phyloP scores from a whole-genome alignment of 2,113 vertebrate genomes.

The Ceyx margarethae region DNA sequence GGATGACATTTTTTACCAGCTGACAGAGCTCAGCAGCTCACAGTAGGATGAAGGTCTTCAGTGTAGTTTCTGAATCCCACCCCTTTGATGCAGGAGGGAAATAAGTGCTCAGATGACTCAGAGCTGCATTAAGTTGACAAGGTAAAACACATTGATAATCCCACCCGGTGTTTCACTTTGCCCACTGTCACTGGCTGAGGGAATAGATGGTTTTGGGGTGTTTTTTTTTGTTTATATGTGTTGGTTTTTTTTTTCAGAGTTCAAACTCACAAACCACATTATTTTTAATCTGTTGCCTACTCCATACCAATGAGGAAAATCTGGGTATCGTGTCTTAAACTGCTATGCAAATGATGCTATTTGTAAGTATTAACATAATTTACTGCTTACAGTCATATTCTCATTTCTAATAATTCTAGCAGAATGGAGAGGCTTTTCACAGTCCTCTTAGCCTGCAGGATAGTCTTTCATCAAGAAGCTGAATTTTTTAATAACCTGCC shows the following conservation, averaged over 20 bases:
- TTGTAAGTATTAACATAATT: slow-evolving; percentile 87
- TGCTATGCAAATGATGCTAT: slow-evolving; percentile 84
- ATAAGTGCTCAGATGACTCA: slow-evolving; percentile 3
- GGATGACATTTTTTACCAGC: not conserved
- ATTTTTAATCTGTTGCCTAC: slow-evolving; percentile 75
- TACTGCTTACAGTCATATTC: slow-evolving; percentile 84
- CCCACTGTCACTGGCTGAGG: not conserved
- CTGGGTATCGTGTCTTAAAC: slow-evolving; percentile 72
- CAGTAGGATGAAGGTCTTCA: not conserved
- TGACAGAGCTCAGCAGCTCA: not conserved
- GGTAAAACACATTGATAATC: not conserved
- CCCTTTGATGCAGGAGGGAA: not conserved
- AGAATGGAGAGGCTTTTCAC: slow-evolving; percentile 77
- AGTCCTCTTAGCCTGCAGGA: slow-evolving; percentile 83
- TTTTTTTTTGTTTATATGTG: not conserved
- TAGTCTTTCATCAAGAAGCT: slow-evolving; percentile 85
- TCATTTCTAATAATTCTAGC: slow-evolving; percentile 82
- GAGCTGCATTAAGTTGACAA: not conserved
- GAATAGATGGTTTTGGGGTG: not conserved
- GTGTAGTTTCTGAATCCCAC: not conserved
- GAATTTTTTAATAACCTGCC: slow-evolving; percentile 86
- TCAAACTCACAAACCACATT: slow-evolving; percentile 49
- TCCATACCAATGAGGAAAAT: slow-evolving; percentile 69
- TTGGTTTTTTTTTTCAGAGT: not conserved
- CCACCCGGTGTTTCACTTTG: not conserved